Conservation (phyloP, 2,797 vertebrate species). For the Valencia hispanica region DNA sequence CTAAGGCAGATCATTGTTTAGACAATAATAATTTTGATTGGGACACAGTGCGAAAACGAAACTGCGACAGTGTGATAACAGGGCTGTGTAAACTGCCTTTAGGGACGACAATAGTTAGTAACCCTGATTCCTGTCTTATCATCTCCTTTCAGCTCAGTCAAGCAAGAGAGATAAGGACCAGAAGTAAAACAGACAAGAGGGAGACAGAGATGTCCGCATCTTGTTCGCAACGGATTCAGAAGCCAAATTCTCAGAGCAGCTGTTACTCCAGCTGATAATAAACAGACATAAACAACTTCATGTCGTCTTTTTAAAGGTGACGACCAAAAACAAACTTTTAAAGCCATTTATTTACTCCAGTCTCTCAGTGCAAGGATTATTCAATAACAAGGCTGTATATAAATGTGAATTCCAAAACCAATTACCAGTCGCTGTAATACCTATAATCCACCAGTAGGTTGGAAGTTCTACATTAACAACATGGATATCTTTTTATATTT, state of each 20-base stretch:
- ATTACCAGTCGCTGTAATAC: not conserved
- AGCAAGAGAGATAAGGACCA: conserved; percentile 30
- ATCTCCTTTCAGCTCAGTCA: conserved; percentile 40
- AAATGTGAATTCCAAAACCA: not conserved
- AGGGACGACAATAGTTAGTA: conserved; percentile 23
- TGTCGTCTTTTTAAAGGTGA: not conserved
- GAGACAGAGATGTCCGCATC: not conserved
- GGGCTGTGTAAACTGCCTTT: not conserved
- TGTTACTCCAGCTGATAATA: not conserved
- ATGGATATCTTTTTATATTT: not conserved
- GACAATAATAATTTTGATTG: not conserved
- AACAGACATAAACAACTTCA: not conserved
- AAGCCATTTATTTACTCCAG: not conserved
- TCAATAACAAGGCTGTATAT: not conserved
- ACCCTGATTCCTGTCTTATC: conserved; percentile 39
- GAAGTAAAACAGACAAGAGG: conserved; percentile 14
- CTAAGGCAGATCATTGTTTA: not conserved
- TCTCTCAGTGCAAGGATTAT: not conserved
- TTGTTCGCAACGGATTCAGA: conserved; percentile 41
- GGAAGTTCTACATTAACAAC: not conserved
- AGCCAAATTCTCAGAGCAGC: not conserved
- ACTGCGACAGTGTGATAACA: conserved; percentile 10
- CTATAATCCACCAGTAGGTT: not conserved
- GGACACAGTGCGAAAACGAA: not conserved
- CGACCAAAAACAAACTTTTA: not conserved